Evolutionary conservation across 35 echinoderm and acorn worm genomes (phyloP), one percentile per base, ranked within the genome.

Genomic region (Chiridota heheva): DNA sequence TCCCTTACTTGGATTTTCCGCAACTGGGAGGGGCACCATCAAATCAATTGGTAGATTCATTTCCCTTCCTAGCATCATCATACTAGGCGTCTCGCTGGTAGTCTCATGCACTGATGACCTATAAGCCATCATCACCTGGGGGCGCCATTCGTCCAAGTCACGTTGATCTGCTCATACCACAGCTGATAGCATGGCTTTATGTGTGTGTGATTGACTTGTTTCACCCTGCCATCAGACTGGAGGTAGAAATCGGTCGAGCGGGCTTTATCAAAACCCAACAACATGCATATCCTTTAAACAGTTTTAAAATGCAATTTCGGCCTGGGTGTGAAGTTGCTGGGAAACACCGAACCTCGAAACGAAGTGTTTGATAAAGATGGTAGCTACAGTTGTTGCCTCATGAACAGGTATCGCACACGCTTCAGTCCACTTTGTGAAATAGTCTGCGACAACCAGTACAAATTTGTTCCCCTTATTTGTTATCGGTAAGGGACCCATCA

Each of bases 361-460:
- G 30, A 81, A 27, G 25, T 88, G 41, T 3, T 88, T 46, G 5
- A 88, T 76, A 20, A 88, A 27, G 25, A 53, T 26, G 1, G 41
- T 51, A 5, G 85, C 74, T 26, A 87, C 85, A n/a, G 85, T 87
- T n/a, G 36, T 35, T 3, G 73, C 73, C 40, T 46, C 41, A 8
- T 86, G 71, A 60, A 78, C 35, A n/a, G n/a, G n/a, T n/a, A n/a
- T n/a, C n/a, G n/a, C n/a, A n/a, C n/a, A n/a, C n/a, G n/a, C n/a
- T n/a, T 87, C 85, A 0, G 44, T 62, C 85, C 85, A 87, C 34
- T 87, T 80, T 5, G 36, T 80, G 45, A 87, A 87, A 34, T 80
- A 80, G 58, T 81, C 73, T 1, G 15, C 30, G 3, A 87, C 34
- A 5, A 87, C 60, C 15, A 81, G 40, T 20, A 87, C 42, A 15